Conservation (phyloP, 53 echinoderm and acorn worm genomes). For the Paelopatides confundens region DNA sequence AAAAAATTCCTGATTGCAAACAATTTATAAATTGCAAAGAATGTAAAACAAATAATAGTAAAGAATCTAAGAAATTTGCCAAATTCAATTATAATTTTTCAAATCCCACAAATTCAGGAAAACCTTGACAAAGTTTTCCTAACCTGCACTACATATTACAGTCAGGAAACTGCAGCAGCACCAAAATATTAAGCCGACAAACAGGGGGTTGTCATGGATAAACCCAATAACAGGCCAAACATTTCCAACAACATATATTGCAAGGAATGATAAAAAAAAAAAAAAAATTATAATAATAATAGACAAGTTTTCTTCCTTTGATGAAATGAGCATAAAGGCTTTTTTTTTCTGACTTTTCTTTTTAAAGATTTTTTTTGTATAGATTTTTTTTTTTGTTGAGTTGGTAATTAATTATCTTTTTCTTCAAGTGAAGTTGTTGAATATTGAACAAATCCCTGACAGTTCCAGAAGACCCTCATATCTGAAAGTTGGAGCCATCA, state of each 20-base stretch:
- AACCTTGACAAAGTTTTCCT: too few relatives aligned
- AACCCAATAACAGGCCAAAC: too few relatives aligned
- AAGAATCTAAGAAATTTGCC: not conserved
- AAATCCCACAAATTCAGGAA: too few relatives aligned
- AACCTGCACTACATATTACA: too few relatives aligned
- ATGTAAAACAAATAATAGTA: not conserved
- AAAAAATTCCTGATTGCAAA: not conserved
- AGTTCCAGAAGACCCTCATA: not conserved
- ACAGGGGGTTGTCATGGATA: too few relatives aligned
- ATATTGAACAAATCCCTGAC: constrained; percentile 4
- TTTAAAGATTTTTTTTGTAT: constrained; percentile 17
- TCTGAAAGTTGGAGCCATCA: not conserved
- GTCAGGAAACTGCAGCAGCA: too few relatives aligned
- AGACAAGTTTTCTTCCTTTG: too few relatives aligned
- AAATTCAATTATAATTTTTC: not conserved
- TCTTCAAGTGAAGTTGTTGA: not conserved
- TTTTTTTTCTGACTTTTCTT: constrained; percentile 10
- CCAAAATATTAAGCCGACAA: too few relatives aligned
- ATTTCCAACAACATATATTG: constrained; percentile 6
- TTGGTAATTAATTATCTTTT: constrained; percentile 16
- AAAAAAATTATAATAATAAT: not conserved
- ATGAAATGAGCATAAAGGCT: too few relatives aligned
- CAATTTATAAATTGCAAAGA: not conserved
- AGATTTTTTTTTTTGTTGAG: not conserved
- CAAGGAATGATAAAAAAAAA: constrained; percentile 5